Conservation (phyloP, 2,113 vertebrate species). For the Setophaga coronata region DNA sequence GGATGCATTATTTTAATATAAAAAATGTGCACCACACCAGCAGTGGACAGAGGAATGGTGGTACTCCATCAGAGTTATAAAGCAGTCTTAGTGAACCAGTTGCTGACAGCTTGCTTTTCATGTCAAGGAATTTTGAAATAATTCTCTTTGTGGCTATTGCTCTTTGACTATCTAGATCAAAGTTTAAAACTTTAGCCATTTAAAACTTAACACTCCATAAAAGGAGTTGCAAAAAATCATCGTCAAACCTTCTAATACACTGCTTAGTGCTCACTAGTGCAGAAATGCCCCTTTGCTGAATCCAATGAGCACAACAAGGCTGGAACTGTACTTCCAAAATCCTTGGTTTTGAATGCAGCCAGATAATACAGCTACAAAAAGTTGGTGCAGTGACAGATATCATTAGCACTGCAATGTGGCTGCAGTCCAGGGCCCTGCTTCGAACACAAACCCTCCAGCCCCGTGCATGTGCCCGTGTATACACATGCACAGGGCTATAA, state of each 20-base stretch:
- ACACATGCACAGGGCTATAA: neutral
- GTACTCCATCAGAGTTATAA: neutral
- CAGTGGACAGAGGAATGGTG: neutral
- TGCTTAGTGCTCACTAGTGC: neutral
- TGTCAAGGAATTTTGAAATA: neutral
- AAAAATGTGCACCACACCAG: neutral
- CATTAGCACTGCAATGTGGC: neutral
- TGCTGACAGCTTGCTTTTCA: neutral
- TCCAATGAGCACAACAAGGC: neutral
- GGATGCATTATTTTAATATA: neutral
- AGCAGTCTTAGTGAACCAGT: neutral
- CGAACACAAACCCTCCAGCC: neutral
- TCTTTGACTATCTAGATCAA: neutral
- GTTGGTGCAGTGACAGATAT: neutral
- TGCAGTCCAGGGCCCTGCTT: neutral
- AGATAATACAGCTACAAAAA: neutral
- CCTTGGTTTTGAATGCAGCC: neutral
- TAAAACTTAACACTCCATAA: neutral
- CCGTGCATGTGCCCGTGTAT: fast-evolving
- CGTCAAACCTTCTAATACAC: neutral
- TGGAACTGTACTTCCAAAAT: neutral
- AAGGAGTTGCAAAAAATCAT: neutral
- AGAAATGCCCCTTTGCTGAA: neutral
- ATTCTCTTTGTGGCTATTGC: neutral
- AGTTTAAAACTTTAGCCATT: neutral